Base-by-base conservation (phyloP, 2,888 invertebrate species). In the Chrysina gloriosa region DNA sequence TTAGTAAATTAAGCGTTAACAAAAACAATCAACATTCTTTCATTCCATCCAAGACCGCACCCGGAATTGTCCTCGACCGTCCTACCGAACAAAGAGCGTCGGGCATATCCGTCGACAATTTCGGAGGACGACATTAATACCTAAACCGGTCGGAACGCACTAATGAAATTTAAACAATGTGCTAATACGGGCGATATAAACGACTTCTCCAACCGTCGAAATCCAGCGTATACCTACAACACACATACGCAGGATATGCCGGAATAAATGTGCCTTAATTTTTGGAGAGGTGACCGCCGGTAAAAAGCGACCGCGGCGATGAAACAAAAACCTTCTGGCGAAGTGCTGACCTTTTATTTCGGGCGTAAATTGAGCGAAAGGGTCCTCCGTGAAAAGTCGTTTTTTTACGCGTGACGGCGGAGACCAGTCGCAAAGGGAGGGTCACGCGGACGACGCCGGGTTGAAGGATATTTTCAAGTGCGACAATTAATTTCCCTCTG, bases 131-230 rank as follows among this genome's bases (percentile, higher is more conserved):
- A 31, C 29, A 52, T 52, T 52, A 52, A 52, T 34, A 31, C 52
- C 16, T 14, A 29, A 29, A 9, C 52, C 9, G 52, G 31, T 19
- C 29, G 31, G 1, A 31, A 29, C 31, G 58, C 58, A n/a, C 58
- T 61, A 61, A 61, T 61, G 58, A 61, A 61, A 61, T 61, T 61
- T 61, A 61, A 61, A 61, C 58, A 61, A 61, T 61, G 58, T 61
- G 58, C 45, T 61, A 61, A 61, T 61, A 61, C 42, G 58, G 14
- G 39, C 27, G 27, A 42, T 42, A 45, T 61, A 61, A 61, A 61
- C 58, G 58, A 45, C 45, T 45, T 45, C 19, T 19, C 45, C 45
- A 21, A 14, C 29, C 19, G 19, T 31, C 31, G 19, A 31, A 52
- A 19, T 31, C 7, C 21, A 47, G 7, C 19, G 19, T 27, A 29